Conservation (phyloP, 2,797 vertebrate species). For the Sternotherus odoratus region DNA sequence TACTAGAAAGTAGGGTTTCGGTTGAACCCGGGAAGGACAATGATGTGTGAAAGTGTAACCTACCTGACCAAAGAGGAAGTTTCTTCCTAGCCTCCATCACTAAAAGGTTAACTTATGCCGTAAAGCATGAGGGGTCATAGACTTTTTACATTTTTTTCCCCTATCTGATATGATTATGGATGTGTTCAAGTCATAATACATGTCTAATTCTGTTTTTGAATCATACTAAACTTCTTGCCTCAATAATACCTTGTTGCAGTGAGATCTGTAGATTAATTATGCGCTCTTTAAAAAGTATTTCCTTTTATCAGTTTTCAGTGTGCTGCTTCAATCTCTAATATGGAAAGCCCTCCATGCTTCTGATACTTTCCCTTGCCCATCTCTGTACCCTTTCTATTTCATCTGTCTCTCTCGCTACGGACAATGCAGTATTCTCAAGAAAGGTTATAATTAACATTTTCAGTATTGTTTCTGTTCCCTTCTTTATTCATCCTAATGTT, state of each 20-base stretch:
- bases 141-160: neutral
- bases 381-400: neutral
- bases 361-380: neutral
- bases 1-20: neutral
- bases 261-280: neutral
- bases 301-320: neutral
- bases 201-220: neutral
- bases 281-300: neutral
- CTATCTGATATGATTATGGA: neutral
- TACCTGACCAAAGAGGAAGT: neutral
- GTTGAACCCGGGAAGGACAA: neutral
- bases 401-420: neutral
- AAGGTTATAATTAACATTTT: neutral
- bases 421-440: neutral
- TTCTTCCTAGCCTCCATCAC: neutral
- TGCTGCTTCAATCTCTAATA: neutral
- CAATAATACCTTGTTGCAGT: neutral
- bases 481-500: neutral
- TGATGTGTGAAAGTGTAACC: neutral
- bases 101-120: neutral
- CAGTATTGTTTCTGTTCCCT: neutral
- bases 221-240: neutral
- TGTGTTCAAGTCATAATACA: neutral
- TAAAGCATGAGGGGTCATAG: neutral
- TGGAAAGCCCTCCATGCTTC: neutral